phyloP scores from a whole-genome alignment of 2,888 invertebrate genomes.

The Silvanus unidentatus region DNA sequence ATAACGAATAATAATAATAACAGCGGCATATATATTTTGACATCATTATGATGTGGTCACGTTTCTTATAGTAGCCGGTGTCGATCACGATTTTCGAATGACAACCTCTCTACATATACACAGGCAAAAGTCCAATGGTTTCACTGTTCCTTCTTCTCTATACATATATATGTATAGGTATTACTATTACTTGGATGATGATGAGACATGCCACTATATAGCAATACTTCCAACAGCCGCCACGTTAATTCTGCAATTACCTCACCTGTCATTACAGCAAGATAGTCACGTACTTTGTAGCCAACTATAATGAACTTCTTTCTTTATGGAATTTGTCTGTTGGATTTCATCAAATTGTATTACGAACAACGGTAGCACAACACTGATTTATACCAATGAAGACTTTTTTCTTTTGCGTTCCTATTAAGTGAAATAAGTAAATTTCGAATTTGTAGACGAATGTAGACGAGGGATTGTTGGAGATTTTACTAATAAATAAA shows the following conservation, averaged over 20 bases:
- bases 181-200: background rate
- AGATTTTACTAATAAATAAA: no score
- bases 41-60: constrained; percentile 44
- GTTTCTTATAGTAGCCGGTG: constrained; percentile 46
- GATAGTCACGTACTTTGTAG: constrained; percentile 35
- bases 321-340: constrained; percentile 27
- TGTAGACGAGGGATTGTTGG: no score
- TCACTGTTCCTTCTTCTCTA: background rate
- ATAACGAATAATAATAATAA: constrained; percentile 34
- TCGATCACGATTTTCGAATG: constrained; percentile 42
- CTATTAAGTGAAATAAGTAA: background rate
- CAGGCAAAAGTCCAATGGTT: background rate
- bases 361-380: constrained; percentile 24
- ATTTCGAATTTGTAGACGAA: no score
- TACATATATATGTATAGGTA: no score
- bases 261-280: constrained; percentile 36
- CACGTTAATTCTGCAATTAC: constrained; percentile 39
- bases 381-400: background rate
- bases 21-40: constrained; percentile 41
- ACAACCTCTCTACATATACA: constrained; percentile 23
- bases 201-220: constrained; percentile 2
- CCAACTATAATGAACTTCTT: constrained; percentile 32
- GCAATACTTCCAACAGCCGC: constrained; percentile 19
- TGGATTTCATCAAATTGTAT: constrained; percentile 21
- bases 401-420: background rate